Evolutionary conservation across 2,113 vertebrate species (phyloP), one percentile per base, ranked within the genome.

Genomic region (human (Homo sapiens)): DNA sequence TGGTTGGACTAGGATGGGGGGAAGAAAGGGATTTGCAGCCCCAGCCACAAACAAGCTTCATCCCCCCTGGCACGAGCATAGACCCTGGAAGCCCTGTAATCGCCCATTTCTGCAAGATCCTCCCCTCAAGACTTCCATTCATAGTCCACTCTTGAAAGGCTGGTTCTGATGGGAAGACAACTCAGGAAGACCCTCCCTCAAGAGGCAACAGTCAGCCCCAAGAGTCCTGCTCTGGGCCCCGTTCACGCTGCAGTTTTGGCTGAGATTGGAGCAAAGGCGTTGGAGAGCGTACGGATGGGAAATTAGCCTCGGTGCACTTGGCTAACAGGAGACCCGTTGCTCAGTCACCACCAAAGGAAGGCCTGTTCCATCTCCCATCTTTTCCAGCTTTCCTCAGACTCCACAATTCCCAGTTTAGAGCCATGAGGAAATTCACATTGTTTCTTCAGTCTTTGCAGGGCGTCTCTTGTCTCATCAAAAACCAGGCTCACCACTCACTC

Each of bases 341-440:
- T 95, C 35, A n/a, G 86, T 40, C 50, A 57, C 61, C 55, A 87
- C 27, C 75, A 32, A 25, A 70, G 78, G 73, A 25, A 82, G 73
- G 61, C 23, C 55, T 93, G 45, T 72, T n/a, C 68, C 35, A 55
- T 57, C 50, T 75, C 50, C 52, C 35, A 30, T 64, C 52, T 80
- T 59, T 81, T 2, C 52, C 38, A 18, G 70, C 80, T 93, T 79
- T 80, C 78, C 83, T 22, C 14, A 73, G 90, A 68, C 30, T 23
- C 55, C 30, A 55, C 16, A 6, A n/a, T 52, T 88, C 72, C 88
- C 96, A 91, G 25, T n/a, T 93, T 57, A 88, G 72, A 93, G 93
- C 64, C 48, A 66, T 45, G 45, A 73, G 59, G 55, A 92, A 88
- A 94, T 57, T 84, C 59, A 78, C 89, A 45, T 16, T 72, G 30